Conservation (phyloP, 35 echinoderm and acorn worm species). For the Ptychodera flava region DNA sequence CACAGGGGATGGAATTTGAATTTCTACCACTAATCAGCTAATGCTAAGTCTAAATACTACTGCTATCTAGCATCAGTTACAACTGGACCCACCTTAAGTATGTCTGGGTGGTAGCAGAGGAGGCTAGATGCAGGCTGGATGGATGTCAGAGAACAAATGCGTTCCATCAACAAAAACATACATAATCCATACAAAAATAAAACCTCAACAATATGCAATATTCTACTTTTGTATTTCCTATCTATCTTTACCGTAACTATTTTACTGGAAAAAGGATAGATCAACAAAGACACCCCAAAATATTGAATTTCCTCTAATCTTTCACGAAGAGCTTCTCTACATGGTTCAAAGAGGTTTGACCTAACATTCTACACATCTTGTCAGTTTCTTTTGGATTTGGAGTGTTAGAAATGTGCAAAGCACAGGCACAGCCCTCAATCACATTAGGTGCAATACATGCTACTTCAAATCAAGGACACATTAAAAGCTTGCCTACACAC, state of each 20-base stretch:
- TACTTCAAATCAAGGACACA: not conserved
- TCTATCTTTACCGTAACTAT: too few species aligned
- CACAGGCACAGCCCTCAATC: not conserved
- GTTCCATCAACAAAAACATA: not conserved
- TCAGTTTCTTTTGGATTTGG: not conserved
- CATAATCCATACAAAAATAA: not conserved
- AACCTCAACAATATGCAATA: not conserved
- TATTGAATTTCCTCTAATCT: too few species aligned
- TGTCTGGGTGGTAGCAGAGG: not conserved
- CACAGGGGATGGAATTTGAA: too few species aligned
- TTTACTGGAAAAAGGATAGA: too few species aligned
- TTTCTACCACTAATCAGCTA: too few species aligned
- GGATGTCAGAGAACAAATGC: not conserved
- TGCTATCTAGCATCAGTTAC: not conserved
- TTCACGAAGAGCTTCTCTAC: too few species aligned
- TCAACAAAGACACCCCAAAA: too few species aligned
- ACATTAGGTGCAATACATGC: not conserved
- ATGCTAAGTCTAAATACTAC: too few species aligned
- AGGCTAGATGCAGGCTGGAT: not conserved
- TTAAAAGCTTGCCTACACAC: not conserved
- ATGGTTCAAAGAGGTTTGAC: too few species aligned
- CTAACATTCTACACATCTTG: too few species aligned
- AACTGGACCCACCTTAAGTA: not conserved
- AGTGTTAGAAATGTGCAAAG: not conserved
- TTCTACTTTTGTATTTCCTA: too few species aligned